A percentile compares a stretch with the other conserved stretches of the same genome.
These are phyloP conservation scores for Carlito syrichta DNA, from an alignment of 2,113 vertebrate species.

Conservation along the genomic window DNA sequence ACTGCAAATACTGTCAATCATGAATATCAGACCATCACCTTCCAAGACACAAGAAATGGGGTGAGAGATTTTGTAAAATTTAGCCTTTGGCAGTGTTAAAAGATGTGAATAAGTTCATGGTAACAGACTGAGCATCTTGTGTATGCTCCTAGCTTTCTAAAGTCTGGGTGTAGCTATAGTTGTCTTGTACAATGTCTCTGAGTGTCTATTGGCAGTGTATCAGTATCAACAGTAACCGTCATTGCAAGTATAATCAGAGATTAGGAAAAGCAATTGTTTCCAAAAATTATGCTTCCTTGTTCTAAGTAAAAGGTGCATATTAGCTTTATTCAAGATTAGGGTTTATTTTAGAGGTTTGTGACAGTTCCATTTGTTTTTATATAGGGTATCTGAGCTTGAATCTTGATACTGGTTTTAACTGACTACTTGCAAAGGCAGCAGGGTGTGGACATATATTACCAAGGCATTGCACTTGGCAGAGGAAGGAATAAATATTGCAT, in stretches of 20 bases:
- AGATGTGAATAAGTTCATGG: background rate
- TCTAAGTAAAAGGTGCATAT: background rate
- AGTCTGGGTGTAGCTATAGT: background rate
- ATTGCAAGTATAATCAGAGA: background rate
- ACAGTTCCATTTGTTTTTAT: background rate
- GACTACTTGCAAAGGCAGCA: background rate
- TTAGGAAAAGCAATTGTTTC: background rate
- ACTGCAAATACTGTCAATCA: background rate
- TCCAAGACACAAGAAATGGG: background rate
- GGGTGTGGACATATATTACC: background rate
- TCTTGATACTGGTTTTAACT: background rate
- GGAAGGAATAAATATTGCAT: background rate
- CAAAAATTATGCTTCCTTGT: background rate
- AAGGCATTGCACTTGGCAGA: constrained; percentile 37
- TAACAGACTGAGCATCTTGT: background rate
- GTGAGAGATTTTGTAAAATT: background rate
- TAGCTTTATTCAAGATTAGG: background rate
- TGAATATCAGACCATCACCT: background rate
- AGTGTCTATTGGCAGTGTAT: background rate
- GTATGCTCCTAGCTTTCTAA: background rate
- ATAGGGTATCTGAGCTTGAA: background rate
- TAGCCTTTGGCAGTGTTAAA: background rate
- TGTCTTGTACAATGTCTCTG: background rate
- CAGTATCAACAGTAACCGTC: background rate
- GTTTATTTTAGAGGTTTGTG: constrained; percentile 10